Percentiles rank a stretch among this genome's conserved stretches.
phyloP scores from a whole-genome alignment of 2,797 vertebrate genomes.

The Dermochelys coriacea region DNA sequence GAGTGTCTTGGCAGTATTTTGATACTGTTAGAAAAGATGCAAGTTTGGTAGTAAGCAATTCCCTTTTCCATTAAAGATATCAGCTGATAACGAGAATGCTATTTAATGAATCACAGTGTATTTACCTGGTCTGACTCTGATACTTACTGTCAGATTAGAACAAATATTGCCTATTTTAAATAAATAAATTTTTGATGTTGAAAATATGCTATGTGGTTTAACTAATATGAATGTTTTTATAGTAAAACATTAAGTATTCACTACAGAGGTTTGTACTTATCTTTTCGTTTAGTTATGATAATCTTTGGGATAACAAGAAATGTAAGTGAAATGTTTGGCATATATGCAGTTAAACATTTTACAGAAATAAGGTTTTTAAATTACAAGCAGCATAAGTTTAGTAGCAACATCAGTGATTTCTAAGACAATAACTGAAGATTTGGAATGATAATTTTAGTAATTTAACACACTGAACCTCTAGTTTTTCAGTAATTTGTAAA shows the following conservation, averaged over 20 bases:
- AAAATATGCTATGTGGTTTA: background rate
- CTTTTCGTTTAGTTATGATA: background rate
- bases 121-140: background rate
- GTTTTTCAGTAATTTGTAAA: background rate
- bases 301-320: background rate
- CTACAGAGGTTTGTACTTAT: background rate
- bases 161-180: background rate
- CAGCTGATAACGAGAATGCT: background rate
- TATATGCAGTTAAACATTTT: background rate
- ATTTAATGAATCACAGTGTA: conserved; percentile 5
- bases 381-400: background rate
- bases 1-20: background rate
- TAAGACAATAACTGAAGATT: background rate
- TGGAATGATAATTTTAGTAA: no score
- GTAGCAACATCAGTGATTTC: background rate
- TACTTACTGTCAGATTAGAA: conserved; percentile 5
- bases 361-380: background rate
- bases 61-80: background rate
- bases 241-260: background rate
- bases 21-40: background rate
- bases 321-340: background rate
- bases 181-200: conserved; percentile 28
- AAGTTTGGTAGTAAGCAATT: background rate
- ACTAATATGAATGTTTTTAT: background rate
- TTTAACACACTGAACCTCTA: fast-evolving